A percentile compares a stretch with the other conserved stretches of the same genome.
Conservation (phyloP, 2,113 vertebrate genomes). For the Orycteropus afer region DNA sequence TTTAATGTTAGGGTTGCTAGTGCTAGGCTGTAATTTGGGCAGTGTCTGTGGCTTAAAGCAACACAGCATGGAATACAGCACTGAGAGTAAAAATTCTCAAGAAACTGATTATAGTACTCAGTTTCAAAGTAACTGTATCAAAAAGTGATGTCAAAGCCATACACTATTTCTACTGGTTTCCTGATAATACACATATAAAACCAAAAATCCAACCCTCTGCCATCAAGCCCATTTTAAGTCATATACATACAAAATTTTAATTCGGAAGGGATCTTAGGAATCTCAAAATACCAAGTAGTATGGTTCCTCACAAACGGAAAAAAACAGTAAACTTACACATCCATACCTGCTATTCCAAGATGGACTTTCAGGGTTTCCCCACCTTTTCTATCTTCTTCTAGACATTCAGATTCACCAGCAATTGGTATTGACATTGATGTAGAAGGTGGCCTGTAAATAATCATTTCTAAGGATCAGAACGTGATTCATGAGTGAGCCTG, state of each 20-base stretch:
- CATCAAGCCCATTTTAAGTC: neutral
- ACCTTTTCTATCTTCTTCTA: slow-evolving; percentile 93
- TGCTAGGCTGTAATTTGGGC: neutral
- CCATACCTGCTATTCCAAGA: slow-evolving; percentile 86
- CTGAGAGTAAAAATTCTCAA: slow-evolving; percentile 5
- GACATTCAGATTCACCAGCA: slow-evolving; percentile 88
- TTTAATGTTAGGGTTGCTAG: neutral
- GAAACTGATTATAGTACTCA: neutral
- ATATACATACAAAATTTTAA: neutral
- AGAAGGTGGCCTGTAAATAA: slow-evolving; percentile 91
- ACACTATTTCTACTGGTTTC: neutral
- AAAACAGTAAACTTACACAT: neutral
- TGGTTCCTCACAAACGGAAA: neutral
- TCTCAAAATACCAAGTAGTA: neutral
- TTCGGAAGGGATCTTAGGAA: neutral
- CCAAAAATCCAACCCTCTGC: neutral
- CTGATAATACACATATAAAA: neutral
- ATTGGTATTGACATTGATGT: slow-evolving; percentile 93
- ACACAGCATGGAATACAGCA: neutral
- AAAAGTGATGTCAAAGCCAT: neutral
- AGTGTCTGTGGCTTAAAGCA: slow-evolving; percentile 2
- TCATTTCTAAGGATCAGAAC: slow-evolving; percentile 43
- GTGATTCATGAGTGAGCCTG: neutral
- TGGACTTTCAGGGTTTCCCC: slow-evolving; percentile 89
- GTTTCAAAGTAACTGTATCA: slow-evolving; percentile 24